These are phyloP conservation scores for Cyanoramphus novaezelandiae DNA, from an alignment of 2,113 vertebrate genomes.

Conservation along the genomic window DNA sequence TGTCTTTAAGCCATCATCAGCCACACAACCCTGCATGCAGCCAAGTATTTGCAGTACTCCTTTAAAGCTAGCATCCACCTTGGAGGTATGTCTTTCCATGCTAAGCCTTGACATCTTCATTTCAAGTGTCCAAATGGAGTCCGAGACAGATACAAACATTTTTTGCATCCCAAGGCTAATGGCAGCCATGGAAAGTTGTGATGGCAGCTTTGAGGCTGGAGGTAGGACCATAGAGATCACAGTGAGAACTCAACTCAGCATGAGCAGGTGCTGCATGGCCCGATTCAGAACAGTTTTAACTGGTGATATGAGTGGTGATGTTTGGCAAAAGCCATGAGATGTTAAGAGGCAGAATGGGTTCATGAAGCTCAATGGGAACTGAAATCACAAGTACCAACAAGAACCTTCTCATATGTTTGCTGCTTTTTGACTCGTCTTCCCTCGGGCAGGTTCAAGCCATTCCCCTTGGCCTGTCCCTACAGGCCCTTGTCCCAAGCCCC, in stretches of 20 bases:
- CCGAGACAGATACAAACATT: neutral
- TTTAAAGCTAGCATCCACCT: accelerated
- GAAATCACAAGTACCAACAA: neutral
- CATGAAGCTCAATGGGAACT: neutral
- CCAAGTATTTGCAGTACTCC: too few species aligned
- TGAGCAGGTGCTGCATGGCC: accelerated
- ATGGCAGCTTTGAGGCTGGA: neutral
- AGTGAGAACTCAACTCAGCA: neutral
- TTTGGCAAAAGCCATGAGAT: neutral
- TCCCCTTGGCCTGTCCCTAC: neutral
- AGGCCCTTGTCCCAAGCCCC: neutral
- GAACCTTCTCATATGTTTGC: neutral
- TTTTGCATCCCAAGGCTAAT: neutral
- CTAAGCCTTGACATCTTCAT: neutral
- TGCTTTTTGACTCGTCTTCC: accelerated
- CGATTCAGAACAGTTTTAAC: neutral
- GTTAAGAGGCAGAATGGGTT: neutral
- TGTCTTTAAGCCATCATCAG: neutral
- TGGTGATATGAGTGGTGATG: neutral
- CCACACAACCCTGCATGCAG: neutral
- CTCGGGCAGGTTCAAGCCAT: neutral
- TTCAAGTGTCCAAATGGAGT: neutral
- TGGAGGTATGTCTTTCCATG: neutral
- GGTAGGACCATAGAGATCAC: accelerated
- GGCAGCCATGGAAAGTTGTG: neutral